These are phyloP conservation scores for Gobio occitaniae DNA, from an alignment of 2,797 vertebrate genomes.

Conservation along the genomic window DNA sequence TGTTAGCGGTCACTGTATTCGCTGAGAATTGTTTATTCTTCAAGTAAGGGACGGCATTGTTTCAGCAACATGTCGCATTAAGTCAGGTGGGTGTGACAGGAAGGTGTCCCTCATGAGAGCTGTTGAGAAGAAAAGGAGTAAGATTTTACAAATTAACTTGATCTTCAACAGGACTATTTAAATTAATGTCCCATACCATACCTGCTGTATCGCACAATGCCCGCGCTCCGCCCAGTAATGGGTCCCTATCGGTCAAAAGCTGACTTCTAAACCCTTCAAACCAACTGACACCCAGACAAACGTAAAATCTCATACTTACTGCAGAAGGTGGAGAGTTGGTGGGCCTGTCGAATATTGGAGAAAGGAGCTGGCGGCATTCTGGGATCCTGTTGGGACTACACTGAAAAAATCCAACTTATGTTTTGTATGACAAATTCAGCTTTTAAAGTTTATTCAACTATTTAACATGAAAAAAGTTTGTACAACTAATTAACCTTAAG, in stretches of 20 bases:
- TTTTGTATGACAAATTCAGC: too few relatives aligned
- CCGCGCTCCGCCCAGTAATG: conserved; percentile 71
- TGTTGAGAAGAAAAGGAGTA: conserved; percentile 47
- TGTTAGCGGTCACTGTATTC: not conserved
- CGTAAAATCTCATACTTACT: not conserved
- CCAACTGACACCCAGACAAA: not conserved
- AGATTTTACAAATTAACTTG: not conserved
- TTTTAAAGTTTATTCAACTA: too few relatives aligned
- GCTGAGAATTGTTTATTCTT: conserved; percentile 43
- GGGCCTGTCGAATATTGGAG: conserved; percentile 80
- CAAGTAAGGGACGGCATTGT: conserved; percentile 70
- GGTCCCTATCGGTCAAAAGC: conserved; percentile 79
- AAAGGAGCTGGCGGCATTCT: conserved; percentile 77
- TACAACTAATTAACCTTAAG: too few relatives aligned
- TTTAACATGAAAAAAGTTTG: too few relatives aligned
- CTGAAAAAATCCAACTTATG: too few relatives aligned
- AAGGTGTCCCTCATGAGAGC: conserved; percentile 75
- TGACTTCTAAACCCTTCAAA: conserved; percentile 53
- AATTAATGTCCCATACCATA: conserved; percentile 55
- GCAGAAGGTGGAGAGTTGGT: not conserved
- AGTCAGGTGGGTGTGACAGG: conserved; percentile 58
- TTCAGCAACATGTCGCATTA: conserved; percentile 53
- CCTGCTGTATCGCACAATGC: conserved; percentile 73
- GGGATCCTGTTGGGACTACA: conserved; percentile 64
- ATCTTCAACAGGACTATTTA: not conserved